Conservation (phyloP, 2,113 vertebrate genomes). For the Heterochromis multidens region DNA sequence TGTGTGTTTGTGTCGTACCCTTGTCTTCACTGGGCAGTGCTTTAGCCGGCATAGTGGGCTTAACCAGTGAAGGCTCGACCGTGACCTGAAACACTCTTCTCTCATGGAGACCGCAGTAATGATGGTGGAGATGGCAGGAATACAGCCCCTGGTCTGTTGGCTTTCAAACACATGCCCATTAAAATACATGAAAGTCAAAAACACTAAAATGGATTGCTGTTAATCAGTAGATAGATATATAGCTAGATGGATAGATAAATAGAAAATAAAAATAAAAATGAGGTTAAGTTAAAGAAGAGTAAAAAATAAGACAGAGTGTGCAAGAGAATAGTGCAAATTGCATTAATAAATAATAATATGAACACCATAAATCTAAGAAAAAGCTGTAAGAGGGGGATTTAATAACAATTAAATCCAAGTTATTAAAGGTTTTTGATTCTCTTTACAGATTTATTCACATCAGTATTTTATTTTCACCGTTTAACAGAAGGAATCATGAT, state of each 20-base stretch:
- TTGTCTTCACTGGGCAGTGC: slow-evolving; percentile 60
- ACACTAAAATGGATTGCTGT: not conserved
- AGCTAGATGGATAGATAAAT: too few relatives aligned
- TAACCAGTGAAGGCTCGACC: slow-evolving; percentile 64
- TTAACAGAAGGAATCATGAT: not conserved
- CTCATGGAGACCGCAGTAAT: slow-evolving; percentile 94
- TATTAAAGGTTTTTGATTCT: not conserved
- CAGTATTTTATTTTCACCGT: not conserved
- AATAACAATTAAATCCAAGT: not conserved
- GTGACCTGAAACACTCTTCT: slow-evolving; percentile 84
- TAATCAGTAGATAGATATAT: not conserved
- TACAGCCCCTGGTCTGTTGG: slow-evolving; percentile 84
- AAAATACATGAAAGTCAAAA: not conserved
- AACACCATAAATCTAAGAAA: not conserved
- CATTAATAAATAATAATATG: not conserved
- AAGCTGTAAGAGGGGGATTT: too few relatives aligned
- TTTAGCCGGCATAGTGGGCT: slow-evolving; percentile 58
- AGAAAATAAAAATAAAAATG: not conserved
- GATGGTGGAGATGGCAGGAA: slow-evolving; percentile 94
- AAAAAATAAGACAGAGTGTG: not conserved
- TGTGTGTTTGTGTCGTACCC: slow-evolving; percentile 51
- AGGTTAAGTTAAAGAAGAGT: not conserved
- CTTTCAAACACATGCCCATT: slow-evolving; percentile 26
- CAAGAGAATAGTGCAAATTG: not conserved
- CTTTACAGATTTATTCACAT: not conserved